Conservation (phyloP, 1,140 invertebrate species). For the Acyrthosiphon pisum region DNA sequence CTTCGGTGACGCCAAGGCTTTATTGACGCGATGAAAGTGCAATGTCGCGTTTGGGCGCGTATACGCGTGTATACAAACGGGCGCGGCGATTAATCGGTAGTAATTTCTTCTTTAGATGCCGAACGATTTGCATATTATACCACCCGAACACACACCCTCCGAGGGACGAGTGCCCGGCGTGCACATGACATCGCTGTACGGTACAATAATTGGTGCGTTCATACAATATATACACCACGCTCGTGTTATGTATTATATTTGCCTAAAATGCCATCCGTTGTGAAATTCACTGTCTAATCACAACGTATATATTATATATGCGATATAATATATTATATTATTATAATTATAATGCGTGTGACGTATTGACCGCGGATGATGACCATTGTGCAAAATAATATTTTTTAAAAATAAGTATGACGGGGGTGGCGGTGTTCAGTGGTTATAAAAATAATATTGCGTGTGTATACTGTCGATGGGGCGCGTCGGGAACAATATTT, state of each 20-base stretch:
- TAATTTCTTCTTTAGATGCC: neutral
- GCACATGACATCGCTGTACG: neutral
- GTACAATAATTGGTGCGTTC: neutral
- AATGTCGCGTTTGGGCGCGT: neutral
- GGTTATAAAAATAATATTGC: neutral
- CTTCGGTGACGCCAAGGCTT: too few relatives aligned
- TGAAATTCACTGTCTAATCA: neutral
- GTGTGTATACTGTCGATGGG: neutral
- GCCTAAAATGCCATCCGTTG: neutral
- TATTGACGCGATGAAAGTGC: constrained; percentile 8
- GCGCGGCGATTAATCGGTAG: neutral
- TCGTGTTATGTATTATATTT: neutral
- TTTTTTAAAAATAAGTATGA: neutral
- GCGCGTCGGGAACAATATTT: neutral
- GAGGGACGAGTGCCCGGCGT: neutral
- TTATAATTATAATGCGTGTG: neutral
- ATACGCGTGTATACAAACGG: neutral
- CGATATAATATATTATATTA: neutral
- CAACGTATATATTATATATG: neutral
- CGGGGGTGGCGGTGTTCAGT: neutral
- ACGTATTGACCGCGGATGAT: neutral
- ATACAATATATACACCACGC: neutral
- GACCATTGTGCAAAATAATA: neutral
- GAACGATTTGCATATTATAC: constrained; percentile 35
- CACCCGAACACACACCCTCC: neutral